Evolutionary conservation across 1,140 invertebrate species (phyloP).

Genomic region (Glossosoma conforme): DNA sequence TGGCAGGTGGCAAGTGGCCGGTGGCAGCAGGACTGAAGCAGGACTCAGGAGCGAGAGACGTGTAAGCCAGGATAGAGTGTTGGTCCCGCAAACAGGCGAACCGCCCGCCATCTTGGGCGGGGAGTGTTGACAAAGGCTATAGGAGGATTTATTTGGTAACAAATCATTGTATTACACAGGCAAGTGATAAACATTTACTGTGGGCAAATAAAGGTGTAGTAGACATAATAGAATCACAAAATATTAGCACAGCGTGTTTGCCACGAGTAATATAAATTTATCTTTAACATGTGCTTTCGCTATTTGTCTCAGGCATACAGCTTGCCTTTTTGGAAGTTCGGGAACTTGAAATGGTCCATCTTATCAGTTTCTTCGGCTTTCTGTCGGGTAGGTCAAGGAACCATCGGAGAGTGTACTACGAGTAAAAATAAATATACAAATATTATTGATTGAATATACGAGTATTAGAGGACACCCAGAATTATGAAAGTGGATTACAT

Average conservation of each 20-base stretch:
- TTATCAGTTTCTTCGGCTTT: too few relatives aligned
- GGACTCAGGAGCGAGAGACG: too few relatives aligned
- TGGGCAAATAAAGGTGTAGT: constrained; percentile 31
- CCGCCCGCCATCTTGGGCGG: constrained; percentile 17
- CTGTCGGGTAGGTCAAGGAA: too few relatives aligned
- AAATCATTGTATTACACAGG: constrained; percentile 32
- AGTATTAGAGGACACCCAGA: too few relatives aligned
- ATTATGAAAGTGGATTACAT: too few relatives aligned
- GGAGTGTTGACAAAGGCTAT: constrained; percentile 30
- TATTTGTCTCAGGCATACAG: constrained; percentile 22
- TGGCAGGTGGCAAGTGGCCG: too few relatives aligned
- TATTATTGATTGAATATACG: too few relatives aligned
- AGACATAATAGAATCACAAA: constrained; percentile 31
- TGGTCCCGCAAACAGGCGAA: constrained; percentile 1
- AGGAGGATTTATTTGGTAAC: constrained; percentile 31
- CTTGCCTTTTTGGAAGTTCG: constrained; percentile 26
- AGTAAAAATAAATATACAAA: too few relatives aligned
- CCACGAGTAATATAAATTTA: constrained; percentile 31
- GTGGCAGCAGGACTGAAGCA: too few relatives aligned
- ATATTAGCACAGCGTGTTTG: constrained; percentile 30
- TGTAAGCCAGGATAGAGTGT: background rate
- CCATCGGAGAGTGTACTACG: too few relatives aligned
- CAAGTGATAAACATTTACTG: constrained; percentile 32
- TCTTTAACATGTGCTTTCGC: constrained; percentile 24
- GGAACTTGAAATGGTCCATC: too few relatives aligned